Conservation (phyloP, 2,113 vertebrate genomes). For the Corydoras maculifer region DNA sequence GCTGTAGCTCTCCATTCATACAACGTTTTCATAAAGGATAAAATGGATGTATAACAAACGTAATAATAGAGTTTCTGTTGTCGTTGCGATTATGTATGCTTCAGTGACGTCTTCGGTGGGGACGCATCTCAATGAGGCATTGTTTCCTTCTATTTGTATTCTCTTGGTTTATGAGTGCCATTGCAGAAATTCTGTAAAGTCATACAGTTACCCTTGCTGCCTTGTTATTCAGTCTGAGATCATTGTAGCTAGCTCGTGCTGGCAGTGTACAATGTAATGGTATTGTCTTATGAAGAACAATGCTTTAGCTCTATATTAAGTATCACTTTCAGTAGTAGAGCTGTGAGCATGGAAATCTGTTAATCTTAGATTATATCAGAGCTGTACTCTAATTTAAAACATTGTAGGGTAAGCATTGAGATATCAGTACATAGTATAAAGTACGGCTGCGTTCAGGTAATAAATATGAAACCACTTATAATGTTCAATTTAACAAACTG, state of each 20-base stretch:
- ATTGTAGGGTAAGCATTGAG: no score
- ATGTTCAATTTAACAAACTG: no score
- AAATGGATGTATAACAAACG: conserved; percentile 4
- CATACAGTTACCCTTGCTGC: conserved; percentile 7
- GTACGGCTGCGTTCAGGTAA: no score
- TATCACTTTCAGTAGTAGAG: no score
- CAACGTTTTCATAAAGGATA: conserved; percentile 10
- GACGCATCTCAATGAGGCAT: conserved; percentile 14
- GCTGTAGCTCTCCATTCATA: conserved; percentile 28
- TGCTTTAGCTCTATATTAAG: no score
- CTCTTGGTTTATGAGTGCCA: not conserved
- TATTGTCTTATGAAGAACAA: no score
- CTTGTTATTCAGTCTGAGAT: not conserved
- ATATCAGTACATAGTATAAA: no score
- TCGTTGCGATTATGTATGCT: conserved; percentile 16
- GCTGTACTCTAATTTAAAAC: no score
- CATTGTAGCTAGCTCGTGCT: not conserved
- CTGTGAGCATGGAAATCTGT: no score
- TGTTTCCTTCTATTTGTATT: not conserved
- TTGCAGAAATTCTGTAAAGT: not conserved
- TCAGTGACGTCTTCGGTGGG: conserved; percentile 25
- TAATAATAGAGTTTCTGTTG: not conserved
- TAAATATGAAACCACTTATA: no score
- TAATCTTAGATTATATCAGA: no score
- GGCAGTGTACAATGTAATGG: not conserved